Evolutionary conservation across 1,140 invertebrate genomes (phyloP).

Genomic region (Mercenaria mercenaria): DNA sequence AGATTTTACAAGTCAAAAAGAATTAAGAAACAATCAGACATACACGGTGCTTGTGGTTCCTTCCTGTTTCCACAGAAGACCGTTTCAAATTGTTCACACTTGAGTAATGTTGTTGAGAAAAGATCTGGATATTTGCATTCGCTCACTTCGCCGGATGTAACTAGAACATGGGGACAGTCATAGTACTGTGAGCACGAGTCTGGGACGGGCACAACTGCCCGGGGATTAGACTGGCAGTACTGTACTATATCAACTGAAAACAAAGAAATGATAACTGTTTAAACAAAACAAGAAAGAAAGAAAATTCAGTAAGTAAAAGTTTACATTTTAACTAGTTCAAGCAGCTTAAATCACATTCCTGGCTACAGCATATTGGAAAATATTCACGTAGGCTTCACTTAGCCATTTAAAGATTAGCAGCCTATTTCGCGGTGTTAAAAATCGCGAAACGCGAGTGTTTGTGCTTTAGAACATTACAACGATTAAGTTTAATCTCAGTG

Average conservation of each 20-base stretch:
- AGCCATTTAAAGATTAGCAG: too few species aligned
- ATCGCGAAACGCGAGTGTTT: too few species aligned
- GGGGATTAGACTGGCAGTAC: conserved; percentile 64
- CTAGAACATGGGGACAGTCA: conserved; percentile 44
- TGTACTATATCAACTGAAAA: conserved; percentile 65
- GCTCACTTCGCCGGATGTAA: not conserved
- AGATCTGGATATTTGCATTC: conserved; percentile 76
- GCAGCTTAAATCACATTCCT: too few species aligned
- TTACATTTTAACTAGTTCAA: conserved; percentile 39
- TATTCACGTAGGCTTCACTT: too few species aligned
- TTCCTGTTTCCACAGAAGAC: conserved; percentile 72
- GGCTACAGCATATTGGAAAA: too few species aligned
- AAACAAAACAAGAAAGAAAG: not conserved
- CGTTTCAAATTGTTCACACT: conserved; percentile 70
- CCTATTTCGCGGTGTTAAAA: too few species aligned
- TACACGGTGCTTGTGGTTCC: conserved; percentile 77
- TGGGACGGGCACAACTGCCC: conserved; percentile 50
- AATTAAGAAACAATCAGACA: too few species aligned
- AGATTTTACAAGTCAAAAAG: too few species aligned
- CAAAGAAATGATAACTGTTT: not conserved
- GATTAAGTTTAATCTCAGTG: too few species aligned
- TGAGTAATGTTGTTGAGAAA: conserved; percentile 63
- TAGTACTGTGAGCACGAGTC: conserved; percentile 69
- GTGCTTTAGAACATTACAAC: too few species aligned
- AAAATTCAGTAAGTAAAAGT: not conserved